Conservation (phyloP, 2,113 vertebrate genomes). For the Forbesichthys agassizii region DNA sequence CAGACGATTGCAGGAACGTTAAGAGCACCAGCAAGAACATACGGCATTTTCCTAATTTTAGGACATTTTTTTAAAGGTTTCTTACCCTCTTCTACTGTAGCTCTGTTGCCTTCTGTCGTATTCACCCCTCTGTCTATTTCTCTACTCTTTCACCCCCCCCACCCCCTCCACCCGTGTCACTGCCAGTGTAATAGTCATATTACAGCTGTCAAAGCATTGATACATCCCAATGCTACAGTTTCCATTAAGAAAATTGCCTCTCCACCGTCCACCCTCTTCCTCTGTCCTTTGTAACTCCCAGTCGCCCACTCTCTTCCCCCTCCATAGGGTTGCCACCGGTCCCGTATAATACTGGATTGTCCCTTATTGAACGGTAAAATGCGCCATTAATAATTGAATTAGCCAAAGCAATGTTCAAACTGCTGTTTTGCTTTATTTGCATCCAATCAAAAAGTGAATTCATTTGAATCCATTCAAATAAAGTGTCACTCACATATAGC, state of each 20-base stretch:
- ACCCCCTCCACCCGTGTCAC: constrained; percentile 38
- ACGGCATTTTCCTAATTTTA: constrained; percentile 47
- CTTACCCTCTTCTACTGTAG: constrained; percentile 8
- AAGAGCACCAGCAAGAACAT: no score
- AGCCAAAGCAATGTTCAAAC: no score
- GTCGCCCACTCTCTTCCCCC: constrained; percentile 5
- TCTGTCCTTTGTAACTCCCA: constrained; percentile 43
- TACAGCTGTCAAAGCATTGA: constrained; percentile 71
- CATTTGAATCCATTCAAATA: no score
- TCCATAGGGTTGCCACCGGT: background rate
- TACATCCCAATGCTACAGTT: constrained; percentile 68
- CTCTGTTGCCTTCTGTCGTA: constrained; percentile 36
- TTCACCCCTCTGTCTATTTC: constrained; percentile 14
- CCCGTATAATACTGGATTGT: no score
- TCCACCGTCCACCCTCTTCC: constrained; percentile 50
- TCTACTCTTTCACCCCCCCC: constrained; percentile 1
- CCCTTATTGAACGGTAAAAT: no score
- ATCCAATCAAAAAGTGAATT: no score
- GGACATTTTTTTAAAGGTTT: constrained; percentile 8
- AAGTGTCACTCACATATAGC: no score
- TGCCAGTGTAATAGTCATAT: constrained; percentile 70
- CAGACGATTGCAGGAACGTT: no score
- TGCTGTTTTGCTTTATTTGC: no score
- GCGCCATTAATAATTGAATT: no score
- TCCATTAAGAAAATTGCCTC: constrained; percentile 77